Conservation (phyloP, 2,113 vertebrate species). For the Paratilapia polleni region DNA sequence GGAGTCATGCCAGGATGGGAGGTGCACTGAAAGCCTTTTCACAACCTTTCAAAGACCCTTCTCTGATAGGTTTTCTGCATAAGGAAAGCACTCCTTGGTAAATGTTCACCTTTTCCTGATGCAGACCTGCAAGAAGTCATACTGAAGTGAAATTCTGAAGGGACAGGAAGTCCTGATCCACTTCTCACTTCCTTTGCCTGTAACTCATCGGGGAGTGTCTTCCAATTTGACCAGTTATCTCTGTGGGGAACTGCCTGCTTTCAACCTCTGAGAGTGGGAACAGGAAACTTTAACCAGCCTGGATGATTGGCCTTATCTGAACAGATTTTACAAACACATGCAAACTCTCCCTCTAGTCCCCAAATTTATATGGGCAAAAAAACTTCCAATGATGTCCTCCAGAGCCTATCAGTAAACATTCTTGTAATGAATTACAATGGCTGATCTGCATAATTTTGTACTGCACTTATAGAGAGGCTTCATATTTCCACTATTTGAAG, state of each 20-base stretch:
- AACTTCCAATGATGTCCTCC: background rate
- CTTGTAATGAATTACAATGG: background rate
- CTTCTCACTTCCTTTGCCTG: constrained; percentile 31
- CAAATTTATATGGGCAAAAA: constrained; percentile 5
- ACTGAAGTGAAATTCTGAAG: constrained; percentile 24
- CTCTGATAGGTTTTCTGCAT: background rate
- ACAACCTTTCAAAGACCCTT: constrained; percentile 18
- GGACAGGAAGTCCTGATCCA: constrained; percentile 42
- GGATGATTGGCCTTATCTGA: constrained; percentile 1
- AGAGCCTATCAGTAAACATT: background rate
- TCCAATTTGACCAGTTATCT: constrained; percentile 41
- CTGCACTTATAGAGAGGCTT: background rate
- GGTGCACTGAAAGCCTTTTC: constrained; percentile 45
- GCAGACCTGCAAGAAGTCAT: constrained; percentile 17
- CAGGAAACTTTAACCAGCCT: constrained; percentile 15
- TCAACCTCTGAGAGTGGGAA: background rate
- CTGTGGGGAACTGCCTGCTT: constrained; percentile 15
- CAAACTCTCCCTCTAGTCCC: background rate
- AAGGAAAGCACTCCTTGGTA: background rate
- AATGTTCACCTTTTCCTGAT: constrained; percentile 14
- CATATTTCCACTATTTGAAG: background rate
- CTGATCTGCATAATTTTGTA: constrained; percentile 2
- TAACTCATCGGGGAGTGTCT: constrained; percentile 17
- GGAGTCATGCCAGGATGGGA: background rate
- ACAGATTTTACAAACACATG: constrained; percentile 11